Conservation (phyloP, 2,113 vertebrate species). For the Centropristis striata region DNA sequence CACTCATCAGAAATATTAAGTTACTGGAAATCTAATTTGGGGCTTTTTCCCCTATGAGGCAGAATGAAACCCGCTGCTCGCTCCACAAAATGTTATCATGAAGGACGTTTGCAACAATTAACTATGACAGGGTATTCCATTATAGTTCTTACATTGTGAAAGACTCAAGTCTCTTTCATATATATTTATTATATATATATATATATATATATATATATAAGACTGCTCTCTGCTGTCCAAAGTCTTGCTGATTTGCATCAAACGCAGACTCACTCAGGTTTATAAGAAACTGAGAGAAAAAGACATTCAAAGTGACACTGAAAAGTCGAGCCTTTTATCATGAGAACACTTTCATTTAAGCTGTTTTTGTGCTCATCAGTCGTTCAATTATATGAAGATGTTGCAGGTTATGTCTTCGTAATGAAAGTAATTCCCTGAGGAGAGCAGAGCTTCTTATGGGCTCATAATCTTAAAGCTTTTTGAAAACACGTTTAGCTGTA, state of each 20-base stretch:
- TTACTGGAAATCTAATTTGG: conserved; percentile 33
- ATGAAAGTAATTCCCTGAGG: neutral
- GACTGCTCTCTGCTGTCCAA: neutral
- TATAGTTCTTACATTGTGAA: conserved; percentile 8
- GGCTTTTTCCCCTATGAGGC: conserved; percentile 8
- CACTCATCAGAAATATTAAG: conserved; percentile 25
- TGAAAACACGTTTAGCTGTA: neutral
- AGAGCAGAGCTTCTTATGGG: neutral
- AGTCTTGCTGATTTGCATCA: neutral
- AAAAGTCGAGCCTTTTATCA: neutral
- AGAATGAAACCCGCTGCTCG: conserved; percentile 10
- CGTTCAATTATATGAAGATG: neutral
- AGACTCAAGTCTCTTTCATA: neutral
- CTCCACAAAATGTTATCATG: conserved; percentile 2
- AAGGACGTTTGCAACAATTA: conserved; percentile 18
- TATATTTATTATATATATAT: neutral
- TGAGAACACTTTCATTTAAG: neutral
- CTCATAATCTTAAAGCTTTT: conserved; percentile 15
- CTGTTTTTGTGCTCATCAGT: neutral
- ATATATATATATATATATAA: neutral
- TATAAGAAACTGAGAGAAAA: neutral
- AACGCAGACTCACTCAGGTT: neutral
- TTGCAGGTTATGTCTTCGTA: neutral
- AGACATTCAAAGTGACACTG: neutral
- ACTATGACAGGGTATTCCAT: conserved; percentile 13